phyloP scores from a whole-genome alignment of 2,888 invertebrate species.

The Cryptus armator region DNA sequence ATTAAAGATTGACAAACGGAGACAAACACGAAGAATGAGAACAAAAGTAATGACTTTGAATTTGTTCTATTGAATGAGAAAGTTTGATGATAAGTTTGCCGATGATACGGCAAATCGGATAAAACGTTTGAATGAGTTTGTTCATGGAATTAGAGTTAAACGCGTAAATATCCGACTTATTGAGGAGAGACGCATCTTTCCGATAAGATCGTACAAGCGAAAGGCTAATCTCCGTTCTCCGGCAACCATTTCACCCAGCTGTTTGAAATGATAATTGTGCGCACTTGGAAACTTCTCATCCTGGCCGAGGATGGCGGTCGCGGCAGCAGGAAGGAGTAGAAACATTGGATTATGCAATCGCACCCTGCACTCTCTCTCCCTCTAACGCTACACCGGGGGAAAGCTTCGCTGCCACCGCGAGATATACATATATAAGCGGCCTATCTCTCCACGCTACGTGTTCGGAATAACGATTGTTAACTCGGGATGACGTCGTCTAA shows the following conservation, averaged over 20 bases:
- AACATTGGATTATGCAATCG: conserved; percentile 73
- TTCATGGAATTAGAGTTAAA: background rate
- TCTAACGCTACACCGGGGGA: conserved; percentile 11
- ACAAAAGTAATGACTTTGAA: background rate
- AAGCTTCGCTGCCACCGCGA: conserved; percentile 64
- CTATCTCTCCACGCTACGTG: conserved; percentile 71
- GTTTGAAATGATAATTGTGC: conserved; percentile 76
- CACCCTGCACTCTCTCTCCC: conserved; percentile 28
- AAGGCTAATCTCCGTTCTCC: conserved; percentile 70
- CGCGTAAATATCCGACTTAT: background rate
- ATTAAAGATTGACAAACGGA: background rate
- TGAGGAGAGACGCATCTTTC: conserved; percentile 5
- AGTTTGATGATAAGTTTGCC: conserved; percentile 3
- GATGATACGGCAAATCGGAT: background rate
- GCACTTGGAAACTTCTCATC: conserved; percentile 70
- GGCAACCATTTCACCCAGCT: conserved; percentile 70
- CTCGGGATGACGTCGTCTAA: conserved; percentile 72
- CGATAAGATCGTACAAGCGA: conserved; percentile 49
- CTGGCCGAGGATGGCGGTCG: conserved; percentile 34
- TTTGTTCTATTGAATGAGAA: background rate
- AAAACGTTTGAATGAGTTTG: background rate
- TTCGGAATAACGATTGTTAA: conserved; percentile 74
- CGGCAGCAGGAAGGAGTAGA: conserved; percentile 13
- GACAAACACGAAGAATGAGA: background rate
- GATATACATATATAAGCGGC: conserved; percentile 69